These are phyloP conservation scores for Hypomecis atomaria DNA, from an alignment of 2,888 invertebrate genomes.

Conservation along the genomic window DNA sequence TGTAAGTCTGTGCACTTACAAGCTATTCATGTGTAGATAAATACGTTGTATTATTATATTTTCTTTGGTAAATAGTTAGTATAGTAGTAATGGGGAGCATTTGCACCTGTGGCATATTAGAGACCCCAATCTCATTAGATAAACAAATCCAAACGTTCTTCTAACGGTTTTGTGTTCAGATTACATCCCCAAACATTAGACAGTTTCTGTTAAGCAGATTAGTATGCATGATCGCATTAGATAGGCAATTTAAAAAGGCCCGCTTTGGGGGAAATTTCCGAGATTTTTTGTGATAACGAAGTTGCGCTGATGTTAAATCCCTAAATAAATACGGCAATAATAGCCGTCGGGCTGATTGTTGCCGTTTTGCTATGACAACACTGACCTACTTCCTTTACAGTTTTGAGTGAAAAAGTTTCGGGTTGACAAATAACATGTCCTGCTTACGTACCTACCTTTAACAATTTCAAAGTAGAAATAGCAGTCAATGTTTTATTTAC, in stretches of 20 bases:
- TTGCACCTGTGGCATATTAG: slow-evolving; percentile 29
- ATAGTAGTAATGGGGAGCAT: not conserved
- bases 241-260: slow-evolving; percentile 19
- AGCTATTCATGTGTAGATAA: too few species aligned
- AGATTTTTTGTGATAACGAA: slow-evolving; percentile 22
- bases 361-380: not conserved
- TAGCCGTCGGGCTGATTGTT: not conserved
- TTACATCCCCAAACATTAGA: slow-evolving; percentile 32
- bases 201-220: slow-evolving; percentile 14
- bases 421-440: too few species aligned
- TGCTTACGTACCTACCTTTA: too few species aligned
- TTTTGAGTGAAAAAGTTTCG: too few species aligned
- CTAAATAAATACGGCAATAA: not conserved
- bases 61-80: too few species aligned
- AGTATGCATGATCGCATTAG: slow-evolving; percentile 27
- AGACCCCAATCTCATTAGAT: slow-evolving; percentile 33
- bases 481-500: too few species aligned
- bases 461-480: too few species aligned
- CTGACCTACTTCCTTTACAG: not conserved
- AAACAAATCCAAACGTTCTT: slow-evolving; percentile 40
- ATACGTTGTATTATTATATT: too few species aligned
- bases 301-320: not conserved
- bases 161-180: slow-evolving; percentile 30
- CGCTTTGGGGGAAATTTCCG: slow-evolving; percentile 25
- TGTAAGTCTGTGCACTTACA: too few species aligned